Evolutionary conservation across 2,113 vertebrate species (phyloP), one percentile per base, ranked within the genome.

Genomic region (Erythrocercus mccallii): DNA sequence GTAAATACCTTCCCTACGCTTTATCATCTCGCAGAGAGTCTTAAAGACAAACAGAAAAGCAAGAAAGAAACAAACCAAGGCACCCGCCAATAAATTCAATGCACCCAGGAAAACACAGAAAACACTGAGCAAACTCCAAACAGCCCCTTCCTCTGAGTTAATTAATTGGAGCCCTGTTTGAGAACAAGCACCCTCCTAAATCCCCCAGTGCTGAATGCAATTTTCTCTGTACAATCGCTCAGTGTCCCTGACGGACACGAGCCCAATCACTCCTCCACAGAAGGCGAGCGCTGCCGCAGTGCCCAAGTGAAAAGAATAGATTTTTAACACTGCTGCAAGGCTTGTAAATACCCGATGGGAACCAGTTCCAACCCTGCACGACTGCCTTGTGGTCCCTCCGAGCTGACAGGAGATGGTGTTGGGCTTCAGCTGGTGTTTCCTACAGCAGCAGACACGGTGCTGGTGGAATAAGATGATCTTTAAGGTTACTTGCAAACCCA

Each of bases 141-240:
- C 95, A 96, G 79, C 86, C 85, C 90, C 96, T 93, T 96, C 93
- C 95, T 97, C 90, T 28, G 78, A 92, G 96, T 97, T 98, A 98
- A 98, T 98, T 98, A 98, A 98, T 98, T 97, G 97, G 85, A 98
- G 81, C 51, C 92, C 95, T 96, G 94, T 93, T 98, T 97, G 97
- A 95, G 96, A 96, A 94, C 97, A 96, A 90, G 92, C 71, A 24
- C 96, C 94, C 94, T 97, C 86, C 95, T 91, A 96, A 98, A 96
- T 98, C 96, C 97, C 85, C 88, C 86, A 71, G 64, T 86, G 91
- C 97, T 85, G 88, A 77, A 97, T 95, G 98, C 98, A 97, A 96
- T 98, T 98, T 98, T 92, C 98, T 97, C 92, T 1, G n/a, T 56
- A 86, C 98, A 95, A 88, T 98, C 95, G 33, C 85, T 98, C 96